Conservation (phyloP, 1,140 invertebrate genomes). For the Achatina immaculata region DNA sequence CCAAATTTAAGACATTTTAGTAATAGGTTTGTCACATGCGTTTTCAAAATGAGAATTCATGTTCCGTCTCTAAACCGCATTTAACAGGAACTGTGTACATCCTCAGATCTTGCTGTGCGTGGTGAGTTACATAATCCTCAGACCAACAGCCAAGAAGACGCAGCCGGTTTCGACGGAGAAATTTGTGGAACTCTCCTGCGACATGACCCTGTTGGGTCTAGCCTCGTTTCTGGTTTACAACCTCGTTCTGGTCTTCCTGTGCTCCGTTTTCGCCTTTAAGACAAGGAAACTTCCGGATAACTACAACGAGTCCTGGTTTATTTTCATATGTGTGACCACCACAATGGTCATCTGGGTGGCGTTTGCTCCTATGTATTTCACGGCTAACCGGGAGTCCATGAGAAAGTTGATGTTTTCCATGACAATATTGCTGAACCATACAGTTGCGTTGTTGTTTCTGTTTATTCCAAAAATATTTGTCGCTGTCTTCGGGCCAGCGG, state of each 20-base stretch:
- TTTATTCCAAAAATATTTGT: slow-evolving; percentile 2
- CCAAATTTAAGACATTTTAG: too few relatives aligned
- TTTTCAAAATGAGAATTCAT: too few relatives aligned
- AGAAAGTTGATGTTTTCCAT: slow-evolving; percentile 29
- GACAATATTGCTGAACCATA: background rate
- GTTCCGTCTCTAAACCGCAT: too few relatives aligned
- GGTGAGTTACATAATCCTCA: background rate
- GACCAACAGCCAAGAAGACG: background rate
- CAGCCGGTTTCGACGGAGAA: slow-evolving; percentile 38
- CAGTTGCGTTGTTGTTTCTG: background rate
- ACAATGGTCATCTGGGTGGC: slow-evolving; percentile 60
- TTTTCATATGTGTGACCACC: slow-evolving; percentile 61
- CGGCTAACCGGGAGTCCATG: slow-evolving; percentile 46
- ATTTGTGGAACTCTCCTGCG: slow-evolving; percentile 52
- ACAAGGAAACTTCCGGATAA: slow-evolving; percentile 62
- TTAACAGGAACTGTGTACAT: slow-evolving; percentile 35
- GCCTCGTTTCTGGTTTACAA: slow-evolving; percentile 81
- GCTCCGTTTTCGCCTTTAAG: slow-evolving; percentile 89
- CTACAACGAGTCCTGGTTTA: slow-evolving; percentile 65
- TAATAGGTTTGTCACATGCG: too few relatives aligned
- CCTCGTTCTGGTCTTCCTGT: slow-evolving; percentile 86
- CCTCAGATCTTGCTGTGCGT: background rate
- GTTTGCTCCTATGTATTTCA: slow-evolving; percentile 63
- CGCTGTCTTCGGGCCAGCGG: background rate
- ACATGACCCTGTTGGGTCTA: slow-evolving; percentile 46